Conservation (phyloP, 2,888 invertebrate species). For the Apamea monoglypha region DNA sequence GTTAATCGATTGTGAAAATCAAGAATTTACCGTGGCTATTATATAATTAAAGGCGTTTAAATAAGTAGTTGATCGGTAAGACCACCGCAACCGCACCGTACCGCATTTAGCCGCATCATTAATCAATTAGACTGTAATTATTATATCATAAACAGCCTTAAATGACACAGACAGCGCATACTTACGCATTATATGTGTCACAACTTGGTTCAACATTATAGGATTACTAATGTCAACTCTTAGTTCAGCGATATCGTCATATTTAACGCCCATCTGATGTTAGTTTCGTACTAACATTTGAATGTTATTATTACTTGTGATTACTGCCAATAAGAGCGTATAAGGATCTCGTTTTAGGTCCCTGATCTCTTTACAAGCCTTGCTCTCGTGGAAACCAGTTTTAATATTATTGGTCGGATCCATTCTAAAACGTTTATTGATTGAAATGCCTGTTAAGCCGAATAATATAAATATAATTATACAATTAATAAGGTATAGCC, state of each 20-base stretch:
- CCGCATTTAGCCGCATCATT: conserved; percentile 39
- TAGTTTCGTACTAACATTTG: not conserved
- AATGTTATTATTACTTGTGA: conserved; percentile 14
- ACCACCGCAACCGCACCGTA: conserved; percentile 18
- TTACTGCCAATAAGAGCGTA: not conserved
- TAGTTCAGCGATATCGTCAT: conserved; percentile 15
- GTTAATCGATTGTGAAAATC: conserved; percentile 53
- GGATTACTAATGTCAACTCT: not conserved
- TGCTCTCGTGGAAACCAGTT: conserved; percentile 21
- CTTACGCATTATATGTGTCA: not conserved
- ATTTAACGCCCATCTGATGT: conserved; percentile 28
- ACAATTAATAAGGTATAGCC: not conserved
- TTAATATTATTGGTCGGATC: not conserved
- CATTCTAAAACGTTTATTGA: not conserved
- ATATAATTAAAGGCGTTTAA: conserved; percentile 18
- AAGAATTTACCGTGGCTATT: conserved; percentile 26
- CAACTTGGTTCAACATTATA: not conserved
- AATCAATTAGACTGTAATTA: conserved; percentile 39
- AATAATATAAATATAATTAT: not conserved
- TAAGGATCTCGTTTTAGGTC: conserved; percentile 29
- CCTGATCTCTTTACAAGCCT: conserved; percentile 9
- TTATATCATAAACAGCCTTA: conserved; percentile 16
- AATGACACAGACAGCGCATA: no score
- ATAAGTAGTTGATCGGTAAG: conserved; percentile 33
- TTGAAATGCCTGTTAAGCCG: not conserved